A percentile compares a stretch with the other conserved stretches of the same genome.
These are phyloP conservation scores for Melolontha melolontha DNA, from an alignment of 2,888 invertebrate genomes.

Conservation along the genomic window DNA sequence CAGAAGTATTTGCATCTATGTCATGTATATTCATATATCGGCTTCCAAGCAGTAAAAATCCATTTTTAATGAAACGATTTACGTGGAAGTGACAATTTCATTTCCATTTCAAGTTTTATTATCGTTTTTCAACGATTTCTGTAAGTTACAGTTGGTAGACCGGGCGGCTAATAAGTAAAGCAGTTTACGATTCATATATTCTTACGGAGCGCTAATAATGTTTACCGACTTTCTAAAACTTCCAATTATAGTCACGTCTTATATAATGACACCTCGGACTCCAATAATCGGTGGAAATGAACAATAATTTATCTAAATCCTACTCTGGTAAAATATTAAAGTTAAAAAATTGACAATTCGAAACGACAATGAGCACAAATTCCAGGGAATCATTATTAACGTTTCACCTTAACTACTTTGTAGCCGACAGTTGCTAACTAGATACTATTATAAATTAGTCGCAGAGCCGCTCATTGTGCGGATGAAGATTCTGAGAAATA, in stretches of 20 bases:
- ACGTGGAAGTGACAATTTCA: constrained; percentile 22
- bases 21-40: not conserved
- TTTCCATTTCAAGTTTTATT: constrained; percentile 33
- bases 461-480: no score
- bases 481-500: constrained; percentile 1
- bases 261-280: not conserved
- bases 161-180: constrained; percentile 18
- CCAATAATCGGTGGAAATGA: constrained; percentile 5
- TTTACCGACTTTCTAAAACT: constrained; percentile 27
- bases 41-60: constrained; percentile 20
- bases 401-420: no score
- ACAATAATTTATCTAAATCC: constrained; percentile 12
- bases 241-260: constrained; percentile 8
- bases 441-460: no score
- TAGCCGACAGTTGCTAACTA: no score
- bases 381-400: not conserved
- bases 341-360: not conserved
- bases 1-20: no score
- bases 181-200: constrained; percentile 33
- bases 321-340: not conserved
- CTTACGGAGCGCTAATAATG: constrained; percentile 16
- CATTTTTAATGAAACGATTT: constrained; percentile 26
- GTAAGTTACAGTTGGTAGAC: not conserved
- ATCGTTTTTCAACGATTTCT: constrained; percentile 12
- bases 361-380: not conserved